Evolutionary conservation across 2,113 vertebrate genomes (phyloP), one percentile per base, ranked within the genome.

Genomic region (Empidonax alnorum): DNA sequence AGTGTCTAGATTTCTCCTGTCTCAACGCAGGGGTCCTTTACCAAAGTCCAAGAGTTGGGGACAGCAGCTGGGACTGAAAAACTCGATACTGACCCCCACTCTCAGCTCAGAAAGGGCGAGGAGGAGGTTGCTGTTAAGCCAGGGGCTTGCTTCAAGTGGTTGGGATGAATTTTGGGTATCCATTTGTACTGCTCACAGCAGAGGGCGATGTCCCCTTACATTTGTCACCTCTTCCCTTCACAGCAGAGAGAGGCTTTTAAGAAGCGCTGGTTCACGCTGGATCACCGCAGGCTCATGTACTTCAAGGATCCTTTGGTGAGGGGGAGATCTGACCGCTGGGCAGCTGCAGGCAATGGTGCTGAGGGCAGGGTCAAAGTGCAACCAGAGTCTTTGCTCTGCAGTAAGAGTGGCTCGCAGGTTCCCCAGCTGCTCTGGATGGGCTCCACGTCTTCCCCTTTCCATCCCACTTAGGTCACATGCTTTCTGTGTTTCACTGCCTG

Each of bases 191-290:
- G 44, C 89, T 87, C 6, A 22, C 97, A 19, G 92, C 77, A 96
- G 97, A 95, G 97, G 96, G 96, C 95, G 66, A 89, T 86, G 80
- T 94, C 46, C 12, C 47, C 94, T 94, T 80, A 90, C 71, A 4
- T 56, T 56, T 83, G 39, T 89, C 66, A 10, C 30, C 41, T 93
- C 53, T 98, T 91, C 76, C 83, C 13, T 92, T 72, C 83, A 7
- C 95, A 99, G 99, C 99, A 99, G 95, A 99, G 95, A 16, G 99
- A 99, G 91, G 98, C 98, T n/a, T 99, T 99, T 88, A 99, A 99
- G 98, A 99, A 98, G 86, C 98, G 99, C 83, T 99, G 99, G 99
- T 99, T 99, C 95, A 99, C 99, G 2, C 96, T 99, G 77, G 99
- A 99, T 97, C 98, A 98, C 80, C 97, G 99, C 74, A 98, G 99